Base-by-base conservation (phyloP, 2,797 vertebrate species). In the Silurus aristotelis region DNA sequence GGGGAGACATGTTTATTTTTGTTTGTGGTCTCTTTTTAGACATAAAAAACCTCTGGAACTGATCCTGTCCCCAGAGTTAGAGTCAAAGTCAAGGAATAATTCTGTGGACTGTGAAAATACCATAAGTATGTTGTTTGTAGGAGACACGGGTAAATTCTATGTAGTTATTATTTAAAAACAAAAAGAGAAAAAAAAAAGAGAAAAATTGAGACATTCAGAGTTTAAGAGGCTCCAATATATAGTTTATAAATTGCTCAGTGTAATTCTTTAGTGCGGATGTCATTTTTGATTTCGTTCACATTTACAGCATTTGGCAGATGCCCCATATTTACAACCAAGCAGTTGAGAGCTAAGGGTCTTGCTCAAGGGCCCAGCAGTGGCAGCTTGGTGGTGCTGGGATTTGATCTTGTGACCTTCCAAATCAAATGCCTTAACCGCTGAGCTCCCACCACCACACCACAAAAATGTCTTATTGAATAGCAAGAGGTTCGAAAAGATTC, bases 1-100 rank as follows among this genome's bases (percentile, higher is more conserved):
- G 60, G 82, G 84, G 58, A 83, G 89, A 86, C 89, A 79, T 89
- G 86, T 89, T 89, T 89, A 89, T 88, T 89, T 89, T 88, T 31
- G 87, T 83, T 88, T 84, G 84, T 83, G 86, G 63, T 86, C 86
- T 79, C 83, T 72, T 87, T 88, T 90, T 82, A 85, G 84, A 85
- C 52, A 80, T 73, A 83, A 83, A 48, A 73, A 88, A 85, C 56
- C 76, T 72, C 75, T 84, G 78, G 83, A 90, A 83, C 31, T 56
- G 68, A 88, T 87, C 19, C 48, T 10, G 27, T 87, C 87, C 83
- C 80, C n/a, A 58, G 84, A 75, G 68, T 82, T 83, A 6, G 27
- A 86, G 79, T 43, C 64, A 88, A 88, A 87, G 84, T 89, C 83
- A 80, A 76, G 82, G 63, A 84, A 87, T 84, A 82, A 82, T 88